Base-by-base conservation (phyloP, 1,140 invertebrate species). In the Pseudoatta argentina region DNA sequence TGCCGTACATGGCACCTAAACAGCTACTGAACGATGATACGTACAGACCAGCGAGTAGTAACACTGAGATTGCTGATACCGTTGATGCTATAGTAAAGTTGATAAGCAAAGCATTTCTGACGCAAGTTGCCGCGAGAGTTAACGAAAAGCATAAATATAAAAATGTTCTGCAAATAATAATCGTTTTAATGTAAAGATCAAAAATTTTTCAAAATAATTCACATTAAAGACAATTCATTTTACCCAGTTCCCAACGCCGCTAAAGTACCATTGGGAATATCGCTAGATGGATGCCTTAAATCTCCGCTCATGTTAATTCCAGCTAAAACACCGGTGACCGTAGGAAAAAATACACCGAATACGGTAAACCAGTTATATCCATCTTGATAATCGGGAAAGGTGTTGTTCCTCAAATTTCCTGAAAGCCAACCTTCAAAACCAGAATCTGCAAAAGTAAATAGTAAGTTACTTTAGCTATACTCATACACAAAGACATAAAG, bases 281-380 rank as follows among this genome's bases (percentile, higher is more conserved):
- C 98, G 63, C 97, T 97, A 14, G 98, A 98, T 0, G 99, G 99
- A 92, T 98, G 97, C 81, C 97, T 96, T 61, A 99, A 96, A 95
- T 99, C 99, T 16, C 98, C 98, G 94, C 98, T 99, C 99, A 99
- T 99, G 94, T 99, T 99, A 88, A 99, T 98, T 63, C 99, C 99
- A 63, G 99, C 98, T 83, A 99, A 96, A 67, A 99, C 98, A 34
- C 98, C 98, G 79, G 98, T 98, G 75, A 99, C 97, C 67, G 99
- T 98, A 72, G 98, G 98, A 95, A 99, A 98, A 95, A 99, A 98
- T n/a, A 99, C 98, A 59, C 98, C 98, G 95, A 99, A 98, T 66
- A 99, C 98, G 18, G 97, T 98, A 94, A 99, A 99, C 98, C 98
- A 99, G 79, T 96, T 97, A 88, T 98, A 97, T 21, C 96, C 97